Conservation (phyloP, 2,888 invertebrate genomes). For the Drosophila quinaria region DNA sequence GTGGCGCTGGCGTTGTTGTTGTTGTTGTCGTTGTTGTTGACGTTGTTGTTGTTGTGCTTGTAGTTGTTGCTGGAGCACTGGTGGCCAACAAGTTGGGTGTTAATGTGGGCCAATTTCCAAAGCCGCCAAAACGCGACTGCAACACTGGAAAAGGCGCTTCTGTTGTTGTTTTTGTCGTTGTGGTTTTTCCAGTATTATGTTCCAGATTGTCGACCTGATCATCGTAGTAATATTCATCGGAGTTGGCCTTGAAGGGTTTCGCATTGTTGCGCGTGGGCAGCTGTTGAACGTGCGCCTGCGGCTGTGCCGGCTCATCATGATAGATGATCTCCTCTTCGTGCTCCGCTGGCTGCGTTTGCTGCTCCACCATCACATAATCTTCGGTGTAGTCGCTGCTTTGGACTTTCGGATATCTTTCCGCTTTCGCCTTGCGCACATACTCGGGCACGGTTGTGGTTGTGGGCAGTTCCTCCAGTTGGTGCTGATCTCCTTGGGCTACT, state of each 20-base stretch:
- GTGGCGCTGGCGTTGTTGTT: constrained; percentile 48
- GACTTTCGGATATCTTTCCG: constrained; percentile 57
- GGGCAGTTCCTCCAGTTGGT: constrained; percentile 10
- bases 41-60: constrained; percentile 45
- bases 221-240: constrained; percentile 82
- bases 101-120: constrained; percentile 32
- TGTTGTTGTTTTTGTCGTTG: constrained; percentile 29
- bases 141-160: constrained; percentile 37
- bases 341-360: constrained; percentile 44
- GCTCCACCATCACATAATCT: constrained; percentile 53
- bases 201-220: constrained; percentile 48
- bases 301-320: constrained; percentile 59
- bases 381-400: constrained; percentile 64
- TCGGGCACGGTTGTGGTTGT: constrained; percentile 80
- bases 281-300: constrained; percentile 65
- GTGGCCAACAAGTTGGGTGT: constrained; percentile 18
- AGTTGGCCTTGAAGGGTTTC: constrained; percentile 58
- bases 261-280: constrained; percentile 50
- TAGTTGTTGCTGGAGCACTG: constrained; percentile 8
- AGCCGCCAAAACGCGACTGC: constrained; percentile 51
- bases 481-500: constrained; percentile 25
- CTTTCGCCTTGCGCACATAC: constrained; percentile 79
- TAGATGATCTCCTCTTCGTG: constrained; percentile 18
- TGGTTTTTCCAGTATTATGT: constrained; percentile 10
- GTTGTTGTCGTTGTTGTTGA: constrained; percentile 51